Evolutionary conservation across 1,140 invertebrate genomes (phyloP), one percentile per base, ranked within the genome.

Genomic region (Hypothenemus hampei): DNA sequence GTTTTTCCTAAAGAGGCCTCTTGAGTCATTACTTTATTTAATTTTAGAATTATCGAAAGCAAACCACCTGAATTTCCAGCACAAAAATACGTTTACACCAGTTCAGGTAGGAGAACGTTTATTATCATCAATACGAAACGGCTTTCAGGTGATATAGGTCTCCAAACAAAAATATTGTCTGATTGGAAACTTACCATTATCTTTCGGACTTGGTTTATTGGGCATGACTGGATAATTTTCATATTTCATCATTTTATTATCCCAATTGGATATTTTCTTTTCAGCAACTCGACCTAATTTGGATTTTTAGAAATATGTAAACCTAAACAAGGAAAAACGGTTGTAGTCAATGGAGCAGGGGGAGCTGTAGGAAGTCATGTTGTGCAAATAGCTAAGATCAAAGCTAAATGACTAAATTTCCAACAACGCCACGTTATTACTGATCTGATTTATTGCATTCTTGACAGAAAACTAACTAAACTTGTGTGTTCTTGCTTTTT

Each of bases 291-390:
- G 3, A 83, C 85, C 1, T 87, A 85, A 62, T 87, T 87, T 67
- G 86, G 85, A 0, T 74, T 87, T 11, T 61, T 81, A 11, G 77
- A 85, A 57, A 67, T 86, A 16, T 86, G 84, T 53, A 62, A 82
- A 20, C 84, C 85, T 1, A 80, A 84, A 69, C 43, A 71, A 11
- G 83, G 83, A 18, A 84, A 88, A 62, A 81, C 77, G 2, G 75
- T 88, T 1, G 79, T 87, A 1, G 77, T 89, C 1, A 79, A 74
- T 11, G 77, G 77, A 16, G 83, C 83, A n/a, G 82, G 78, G 16
- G 82, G 85, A 18, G 85, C 84, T 29, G 84, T 88, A 11, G 86
- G 86, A 2, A 80, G 75, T 57, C 72, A 81, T 35, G 85, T 87
- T 3, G 85, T 84, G 11, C 85, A 88, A 73, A 83, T 89, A 44